Evolutionary conservation across 2,113 vertebrate species (phyloP).

Genomic region (Muscicapa adusta): DNA sequence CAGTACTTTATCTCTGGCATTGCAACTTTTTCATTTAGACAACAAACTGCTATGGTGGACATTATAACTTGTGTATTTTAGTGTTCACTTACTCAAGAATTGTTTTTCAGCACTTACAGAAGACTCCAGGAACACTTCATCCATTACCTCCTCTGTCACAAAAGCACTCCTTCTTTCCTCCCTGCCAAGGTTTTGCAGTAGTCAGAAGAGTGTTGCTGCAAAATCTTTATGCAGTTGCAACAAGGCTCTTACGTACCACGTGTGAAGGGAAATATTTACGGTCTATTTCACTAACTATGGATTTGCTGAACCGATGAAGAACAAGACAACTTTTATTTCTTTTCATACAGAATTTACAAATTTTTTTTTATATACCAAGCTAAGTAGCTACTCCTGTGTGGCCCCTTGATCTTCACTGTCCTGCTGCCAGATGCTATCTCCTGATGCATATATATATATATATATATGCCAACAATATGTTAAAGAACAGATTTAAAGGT

Average conservation of each 20-base stretch:
- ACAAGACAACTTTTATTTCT: not conserved
- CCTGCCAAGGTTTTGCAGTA: accelerated
- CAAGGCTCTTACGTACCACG: accelerated
- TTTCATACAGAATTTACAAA: not conserved
- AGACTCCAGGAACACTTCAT: not conserved
- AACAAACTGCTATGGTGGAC: not conserved
- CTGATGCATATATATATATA: not conserved
- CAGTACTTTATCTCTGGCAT: not conserved
- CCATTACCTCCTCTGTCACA: not conserved
- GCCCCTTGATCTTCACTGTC: not conserved
- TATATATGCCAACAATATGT: not conserved
- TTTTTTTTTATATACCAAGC: not conserved
- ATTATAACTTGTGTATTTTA: not conserved
- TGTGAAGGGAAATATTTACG: not conserved
- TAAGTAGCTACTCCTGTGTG: not conserved
- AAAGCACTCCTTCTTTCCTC: not conserved
- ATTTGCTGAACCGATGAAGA: not conserved
- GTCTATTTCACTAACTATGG: not conserved
- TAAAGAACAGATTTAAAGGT: not conserved
- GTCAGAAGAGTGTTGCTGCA: not conserved
- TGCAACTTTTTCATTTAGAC: not conserved
- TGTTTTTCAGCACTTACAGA: not conserved
- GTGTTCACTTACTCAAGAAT: not conserved
- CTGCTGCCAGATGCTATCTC: not conserved
- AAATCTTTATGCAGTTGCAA: not conserved